Evolutionary conservation across 2,888 invertebrate genomes (phyloP), one percentile per base, ranked within the genome.

Genomic region (Notodonta ziczac): DNA sequence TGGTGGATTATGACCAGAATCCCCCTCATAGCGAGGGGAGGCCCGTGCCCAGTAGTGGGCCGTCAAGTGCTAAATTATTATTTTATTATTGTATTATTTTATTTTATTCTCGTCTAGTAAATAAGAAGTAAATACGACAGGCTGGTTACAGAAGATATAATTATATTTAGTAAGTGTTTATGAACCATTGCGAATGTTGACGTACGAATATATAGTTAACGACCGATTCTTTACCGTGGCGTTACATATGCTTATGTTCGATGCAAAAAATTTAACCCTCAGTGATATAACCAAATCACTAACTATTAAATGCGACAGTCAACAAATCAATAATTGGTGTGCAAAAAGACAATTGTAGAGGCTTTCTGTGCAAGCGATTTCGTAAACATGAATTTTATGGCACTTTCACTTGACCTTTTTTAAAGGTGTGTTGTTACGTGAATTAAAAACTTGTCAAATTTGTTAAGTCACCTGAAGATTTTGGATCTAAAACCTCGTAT

Each of bases 311-410:
- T 13, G 55, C 5, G 8, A 14, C 8, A 55, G 55, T 14, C 39
- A 39, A n/a, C 7, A 6, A n/a, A 39, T 39, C 12, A 40, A 14
- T 55, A 55, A 55, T 55, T 55, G 55, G 55, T 55, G 55, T 55
- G 55, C 55, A 57, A 44, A 58, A 55, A 6, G 40, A 32, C 57
- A 50, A 57, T 51, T 32, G 40, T 56, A 55, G 35, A 35, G 1
- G 7, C 14, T 40, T 40, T 55, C 55, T 14, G 10, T 40, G 14
- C 14, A 40, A 12, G 14, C 40, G 14, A 55, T 55, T 40, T 55
- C 40, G 55, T 55, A 55, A 55, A 55, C 55, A 40, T 40, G n/a
- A 55, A 14, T 40, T 55, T 55, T 55, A 55, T 40, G 14, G 55
- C 14, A 55, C 55, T 55, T 55, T 55, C 55, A 16, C 55, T 55